Percentiles rank a stretch among this genome's conserved stretches.
Conservation (phyloP, 1,140 invertebrate genomes). For the Drosophila ironensis region DNA sequence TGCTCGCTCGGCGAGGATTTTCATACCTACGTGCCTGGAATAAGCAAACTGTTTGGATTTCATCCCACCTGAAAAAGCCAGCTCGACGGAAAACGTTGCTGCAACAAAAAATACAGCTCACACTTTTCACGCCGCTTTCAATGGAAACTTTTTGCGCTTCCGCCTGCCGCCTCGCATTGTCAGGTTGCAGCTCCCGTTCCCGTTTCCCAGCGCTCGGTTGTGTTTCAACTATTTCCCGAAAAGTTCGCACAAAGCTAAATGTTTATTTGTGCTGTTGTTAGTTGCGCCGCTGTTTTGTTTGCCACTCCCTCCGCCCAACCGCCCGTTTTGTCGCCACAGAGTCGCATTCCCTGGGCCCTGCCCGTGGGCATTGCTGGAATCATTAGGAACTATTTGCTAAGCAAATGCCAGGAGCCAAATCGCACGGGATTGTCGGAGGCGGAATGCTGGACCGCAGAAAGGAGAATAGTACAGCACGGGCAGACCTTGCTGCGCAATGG, state of each 20-base stretch:
- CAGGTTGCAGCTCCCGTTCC: background rate
- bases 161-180: constrained; percentile 26
- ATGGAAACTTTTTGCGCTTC: constrained; percentile 31
- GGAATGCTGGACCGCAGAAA: constrained; percentile 15
- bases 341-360: constrained; percentile 36
- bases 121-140: constrained; percentile 25
- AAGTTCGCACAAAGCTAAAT: constrained; percentile 66
- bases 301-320: too few relatives aligned
- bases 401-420: constrained; percentile 58
- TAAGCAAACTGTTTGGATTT: constrained; percentile 6
- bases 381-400: constrained; percentile 76
- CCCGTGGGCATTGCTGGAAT: constrained; percentile 62
- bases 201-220: background rate
- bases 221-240: constrained; percentile 24
- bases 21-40: constrained; percentile 10
- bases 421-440: constrained; percentile 7
- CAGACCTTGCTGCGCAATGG: constrained; percentile 18
- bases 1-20: constrained; percentile 23
- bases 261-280: constrained; percentile 41
- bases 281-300: constrained; percentile 9
- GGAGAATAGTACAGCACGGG: background rate
- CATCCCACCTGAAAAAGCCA: constrained; percentile 15
- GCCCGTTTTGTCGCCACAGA: constrained; percentile 6
- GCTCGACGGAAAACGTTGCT: constrained; percentile 4
- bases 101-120: background rate